These are phyloP conservation scores for Tapera naevia DNA, from an alignment of 2,797 vertebrate species.

Conservation along the genomic window DNA sequence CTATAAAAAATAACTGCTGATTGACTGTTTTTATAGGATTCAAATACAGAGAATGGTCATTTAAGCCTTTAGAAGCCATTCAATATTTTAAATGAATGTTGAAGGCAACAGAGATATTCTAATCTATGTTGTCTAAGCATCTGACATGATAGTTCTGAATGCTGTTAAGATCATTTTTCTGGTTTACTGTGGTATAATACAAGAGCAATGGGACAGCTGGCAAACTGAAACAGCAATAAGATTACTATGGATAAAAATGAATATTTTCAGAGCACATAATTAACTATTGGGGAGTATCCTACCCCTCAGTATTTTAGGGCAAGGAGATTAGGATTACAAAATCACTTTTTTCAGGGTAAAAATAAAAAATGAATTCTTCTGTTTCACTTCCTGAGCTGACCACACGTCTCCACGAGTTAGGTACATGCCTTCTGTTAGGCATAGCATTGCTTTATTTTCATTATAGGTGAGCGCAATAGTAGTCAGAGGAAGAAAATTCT, in stretches of 20 bases:
- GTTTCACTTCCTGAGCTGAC: constrained; percentile 6
- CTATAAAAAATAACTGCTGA: constrained; percentile 8
- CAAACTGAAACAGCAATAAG: neutral
- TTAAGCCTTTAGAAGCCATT: neutral
- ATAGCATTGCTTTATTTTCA: constrained; percentile 21
- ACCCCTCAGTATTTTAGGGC: neutral
- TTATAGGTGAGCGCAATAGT: constrained; percentile 27
- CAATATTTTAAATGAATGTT: constrained; percentile 12
- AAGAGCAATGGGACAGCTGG: neutral
- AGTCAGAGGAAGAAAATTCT: constrained; percentile 24
- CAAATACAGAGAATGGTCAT: neutral
- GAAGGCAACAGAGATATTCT: neutral
- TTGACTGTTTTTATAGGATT: neutral
- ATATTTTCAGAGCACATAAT: neutral
- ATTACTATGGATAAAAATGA: neutral
- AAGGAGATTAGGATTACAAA: neutral
- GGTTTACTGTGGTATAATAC: neutral
- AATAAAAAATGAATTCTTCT: neutral
- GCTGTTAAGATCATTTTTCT: neutral
- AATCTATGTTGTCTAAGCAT: neutral
- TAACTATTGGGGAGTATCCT: neutral
- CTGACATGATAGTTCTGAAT: neutral
- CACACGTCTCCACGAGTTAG: neutral
- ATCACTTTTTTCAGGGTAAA: neutral
- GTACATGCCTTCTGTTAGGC: constrained; percentile 5